Percentiles rank a stretch among this genome's conserved stretches.
Conservation (phyloP, 2,888 invertebrate species). For the Trichogramma evanescens region DNA sequence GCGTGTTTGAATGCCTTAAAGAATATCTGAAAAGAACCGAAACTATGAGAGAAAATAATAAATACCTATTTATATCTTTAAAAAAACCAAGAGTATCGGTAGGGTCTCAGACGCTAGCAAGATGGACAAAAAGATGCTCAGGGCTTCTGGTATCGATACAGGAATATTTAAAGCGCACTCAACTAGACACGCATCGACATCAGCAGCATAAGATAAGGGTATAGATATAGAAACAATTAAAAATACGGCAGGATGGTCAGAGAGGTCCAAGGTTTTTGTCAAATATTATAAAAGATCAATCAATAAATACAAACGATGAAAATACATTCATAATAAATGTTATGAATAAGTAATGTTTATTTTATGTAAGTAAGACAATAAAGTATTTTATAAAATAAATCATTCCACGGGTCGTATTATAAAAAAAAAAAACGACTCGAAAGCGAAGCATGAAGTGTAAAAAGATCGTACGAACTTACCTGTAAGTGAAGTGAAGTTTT, state of each 20-base stretch:
- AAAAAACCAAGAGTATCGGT: background rate
- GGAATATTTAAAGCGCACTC: constrained; percentile 1
- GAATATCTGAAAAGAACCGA: too few species aligned
- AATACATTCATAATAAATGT: background rate
- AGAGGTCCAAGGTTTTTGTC: background rate
- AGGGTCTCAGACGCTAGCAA: background rate
- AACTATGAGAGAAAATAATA: too few species aligned
- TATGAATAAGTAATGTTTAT: background rate
- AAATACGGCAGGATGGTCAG: constrained; percentile 7
- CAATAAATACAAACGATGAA: background rate
- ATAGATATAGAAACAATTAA: constrained; percentile 2
- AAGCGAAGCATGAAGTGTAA: too few species aligned
- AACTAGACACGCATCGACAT: constrained; percentile 3
- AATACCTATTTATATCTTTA: background rate
- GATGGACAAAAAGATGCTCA: background rate
- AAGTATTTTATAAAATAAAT: too few species aligned
- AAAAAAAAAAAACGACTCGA: too few species aligned
- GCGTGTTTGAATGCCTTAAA: background rate
- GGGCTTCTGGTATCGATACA: background rate
- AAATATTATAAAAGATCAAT: background rate
- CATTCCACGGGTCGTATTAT: too few species aligned
- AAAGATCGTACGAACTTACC: too few species aligned
- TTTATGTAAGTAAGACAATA: too few species aligned
- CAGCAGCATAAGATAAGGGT: constrained; percentile 1
- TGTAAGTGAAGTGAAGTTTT: too few species aligned